Base-by-base conservation (phyloP, 2,113 vertebrate species). In the Urocolius indicus region DNA sequence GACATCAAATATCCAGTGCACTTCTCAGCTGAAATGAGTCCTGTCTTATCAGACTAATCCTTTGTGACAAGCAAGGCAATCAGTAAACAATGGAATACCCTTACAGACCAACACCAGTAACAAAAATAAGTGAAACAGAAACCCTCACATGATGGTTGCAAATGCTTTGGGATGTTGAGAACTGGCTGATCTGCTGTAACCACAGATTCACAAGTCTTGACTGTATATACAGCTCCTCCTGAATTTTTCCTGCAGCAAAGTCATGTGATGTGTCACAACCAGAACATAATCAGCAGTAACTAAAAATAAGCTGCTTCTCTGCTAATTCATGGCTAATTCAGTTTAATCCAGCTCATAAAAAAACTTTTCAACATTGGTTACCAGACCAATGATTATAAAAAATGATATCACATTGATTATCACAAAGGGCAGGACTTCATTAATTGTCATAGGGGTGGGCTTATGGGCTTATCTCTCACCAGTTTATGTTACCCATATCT, bases 251-350 rank as follows among this genome's bases (percentile, higher is more conserved):
- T 77, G 84, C 49, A 65, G 87, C 63, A 89, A 83, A 82, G 75
- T 59, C 94, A 55, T 15, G 32, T 68, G 65, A 52, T 38, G 26
- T 65, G 51, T 48, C 65, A 89, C 36, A 76, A 52, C 62, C 49
- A 77, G 55, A 91, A 77, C 23, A 58, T 77, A 91, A 57, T 46
- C 68, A 41, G 52, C 87, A 41, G 55, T 18, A 65, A 80, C 76
- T 77, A 89, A 91, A 94, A 91, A 84, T 73, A 91, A 94, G 77
- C 77, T 18, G 51, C 52, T 73, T 48, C 63, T 74, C 49, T 4
- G 6, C 55, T 77, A 59, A 69, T 45, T 41, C 27, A n/a, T 30
- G 51, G 29, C 73, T n/a, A n/a, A n/a, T n/a, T 87, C 4, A 12
- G 4, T 82, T 77, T 48, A 69, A 20, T 43, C 46, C 78, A 78